A percentile compares a stretch with the other conserved stretches of the same genome.
Evolutionary conservation across 2,888 invertebrate species (phyloP).

Genomic region (Polydrusus cervinus): DNA sequence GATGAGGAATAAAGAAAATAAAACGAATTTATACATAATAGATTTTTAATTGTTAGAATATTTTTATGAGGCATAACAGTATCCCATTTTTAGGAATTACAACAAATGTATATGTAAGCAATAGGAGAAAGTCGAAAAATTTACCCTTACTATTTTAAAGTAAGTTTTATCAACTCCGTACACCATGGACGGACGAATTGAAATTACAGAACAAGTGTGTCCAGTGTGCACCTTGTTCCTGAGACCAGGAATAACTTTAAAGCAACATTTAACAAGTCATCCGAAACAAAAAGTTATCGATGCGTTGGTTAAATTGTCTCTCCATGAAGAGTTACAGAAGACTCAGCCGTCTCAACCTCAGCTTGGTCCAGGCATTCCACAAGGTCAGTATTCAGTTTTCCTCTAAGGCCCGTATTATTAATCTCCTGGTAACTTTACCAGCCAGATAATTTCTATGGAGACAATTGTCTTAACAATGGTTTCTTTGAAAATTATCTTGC

Average conservation of each 20-base stretch:
- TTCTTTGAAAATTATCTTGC: too few species aligned
- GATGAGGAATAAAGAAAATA: too few species aligned
- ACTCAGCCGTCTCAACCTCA: constrained; percentile 38
- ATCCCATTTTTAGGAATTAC: constrained; percentile 1
- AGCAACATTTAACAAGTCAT: constrained; percentile 88
- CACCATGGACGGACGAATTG: constrained; percentile 12
- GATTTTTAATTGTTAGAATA: background rate
- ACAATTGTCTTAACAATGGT: too few species aligned
- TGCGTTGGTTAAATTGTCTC: constrained; percentile 74
- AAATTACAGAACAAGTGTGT: constrained; percentile 70
- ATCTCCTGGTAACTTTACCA: too few species aligned
- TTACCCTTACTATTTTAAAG: background rate
- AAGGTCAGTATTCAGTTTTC: constrained; percentile 39
- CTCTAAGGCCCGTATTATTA: too few species aligned
- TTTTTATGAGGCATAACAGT: background rate
- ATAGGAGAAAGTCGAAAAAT: background rate
- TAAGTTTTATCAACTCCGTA: background rate
- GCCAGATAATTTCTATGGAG: too few species aligned
- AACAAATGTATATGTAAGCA: background rate
- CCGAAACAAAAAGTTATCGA: constrained; percentile 92
- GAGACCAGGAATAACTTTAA: constrained; percentile 87
- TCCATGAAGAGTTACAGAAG: constrained; percentile 53
- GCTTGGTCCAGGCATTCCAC: constrained; percentile 15
- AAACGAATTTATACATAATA: too few species aligned
- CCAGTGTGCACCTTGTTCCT: constrained; percentile 90